Base-by-base conservation (phyloP, 2,113 vertebrate species). In the Toxotes chatareus region DNA sequence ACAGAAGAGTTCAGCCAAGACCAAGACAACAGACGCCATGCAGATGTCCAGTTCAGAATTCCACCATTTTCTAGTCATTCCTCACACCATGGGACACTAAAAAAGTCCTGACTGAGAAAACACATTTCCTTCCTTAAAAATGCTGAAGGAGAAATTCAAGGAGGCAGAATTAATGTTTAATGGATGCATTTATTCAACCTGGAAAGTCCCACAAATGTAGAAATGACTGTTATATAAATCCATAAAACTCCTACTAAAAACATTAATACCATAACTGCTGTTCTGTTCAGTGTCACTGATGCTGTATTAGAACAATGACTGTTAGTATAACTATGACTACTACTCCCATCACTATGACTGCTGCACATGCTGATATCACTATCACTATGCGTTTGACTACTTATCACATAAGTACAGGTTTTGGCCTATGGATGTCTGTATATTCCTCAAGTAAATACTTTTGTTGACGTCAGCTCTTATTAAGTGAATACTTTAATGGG, bases 131-230 rank as follows among this genome's bases (percentile, higher is more conserved):
- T 6, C 3, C 23, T 27, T 27, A 27, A 21, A 4, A 17, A 77
- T 64, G 44, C 34, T 44, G 66, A 81, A 67, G 75, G 14, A 60
- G 44, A 64, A n/a, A 59, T 11, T 32, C 55, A 36, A 56, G 12
- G 14, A 55, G 5, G 59, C 67, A 56, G 31, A 75, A 64, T 83
- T 12, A 63, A 61, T 69, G 14, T 74, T 86, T 80, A 85, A 81
- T 85, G n/a, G 40, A 53, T n/a, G 38, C 4, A 77, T 53, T 36
- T 88, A 32, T 66, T 34, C 66, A 36, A 59, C 8, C 62, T 65
- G 19, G 19, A 71, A 76, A 19, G 46, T 57, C 38, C 23, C 36
- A 77, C 59, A 76, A 68, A 79, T 27, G 27, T 27, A 75, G 44
- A 64, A 44, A 75, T 67, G 72, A 8, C 9, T 38, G 38, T 10